Conservation (phyloP, 2,113 vertebrate genomes). For the Syngnathoides biaculeatus region DNA sequence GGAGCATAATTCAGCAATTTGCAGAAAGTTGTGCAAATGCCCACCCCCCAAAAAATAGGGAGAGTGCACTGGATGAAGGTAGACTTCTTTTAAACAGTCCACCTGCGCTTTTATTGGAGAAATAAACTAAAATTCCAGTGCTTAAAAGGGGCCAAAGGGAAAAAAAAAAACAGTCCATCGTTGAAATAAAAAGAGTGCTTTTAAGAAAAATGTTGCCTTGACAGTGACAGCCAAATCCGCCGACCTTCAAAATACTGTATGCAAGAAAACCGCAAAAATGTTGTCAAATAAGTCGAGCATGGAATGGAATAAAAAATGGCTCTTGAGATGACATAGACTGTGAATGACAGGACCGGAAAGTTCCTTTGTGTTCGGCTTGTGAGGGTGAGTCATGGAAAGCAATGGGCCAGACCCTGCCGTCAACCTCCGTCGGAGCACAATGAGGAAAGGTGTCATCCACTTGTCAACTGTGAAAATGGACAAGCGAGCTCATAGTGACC, state of each 20-base stretch:
- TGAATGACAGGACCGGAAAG: conserved; percentile 45
- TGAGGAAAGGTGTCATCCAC: conserved; percentile 15
- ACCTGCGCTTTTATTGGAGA: background rate
- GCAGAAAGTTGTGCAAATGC: background rate
- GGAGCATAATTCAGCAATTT: background rate
- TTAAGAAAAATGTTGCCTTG: conserved; percentile 12
- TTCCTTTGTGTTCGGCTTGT: conserved; percentile 41
- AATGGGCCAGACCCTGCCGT: conserved; percentile 42
- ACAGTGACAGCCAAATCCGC: conserved; percentile 37
- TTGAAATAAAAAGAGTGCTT: conserved; percentile 37
- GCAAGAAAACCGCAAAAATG: background rate
- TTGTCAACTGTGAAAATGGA: conserved; percentile 24
- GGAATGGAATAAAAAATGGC: background rate
- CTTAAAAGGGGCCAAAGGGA: background rate
- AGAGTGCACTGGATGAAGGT: background rate
- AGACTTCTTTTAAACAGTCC: background rate
- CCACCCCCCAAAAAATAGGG: background rate
- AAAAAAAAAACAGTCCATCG: conserved; percentile 21
- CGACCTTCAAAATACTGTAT: background rate
- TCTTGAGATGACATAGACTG: background rate
- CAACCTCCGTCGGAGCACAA: conserved; percentile 11
- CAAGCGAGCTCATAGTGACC: conserved; percentile 11
- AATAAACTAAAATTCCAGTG: background rate
- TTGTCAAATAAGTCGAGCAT: background rate
- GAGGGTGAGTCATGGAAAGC: conserved; percentile 53